Percentiles rank a stretch among this genome's conserved stretches.
phyloP scores from a whole-genome alignment of 35 echinoderm and acorn worm genomes.

The Lytechinus pictus region DNA sequence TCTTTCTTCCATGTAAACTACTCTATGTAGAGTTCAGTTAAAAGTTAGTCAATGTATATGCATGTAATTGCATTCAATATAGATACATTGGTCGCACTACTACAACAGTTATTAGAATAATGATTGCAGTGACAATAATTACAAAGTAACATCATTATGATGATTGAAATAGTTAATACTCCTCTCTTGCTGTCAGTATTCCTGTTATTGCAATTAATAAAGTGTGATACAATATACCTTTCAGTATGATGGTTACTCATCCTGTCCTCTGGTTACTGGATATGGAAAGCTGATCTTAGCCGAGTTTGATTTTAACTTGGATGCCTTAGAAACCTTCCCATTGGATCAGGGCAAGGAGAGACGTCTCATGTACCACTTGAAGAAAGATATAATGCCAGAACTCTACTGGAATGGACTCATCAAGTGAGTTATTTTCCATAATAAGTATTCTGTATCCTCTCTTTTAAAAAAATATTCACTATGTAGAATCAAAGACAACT shows the following conservation, averaged over 20 bases:
- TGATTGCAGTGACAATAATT: too few relatives aligned
- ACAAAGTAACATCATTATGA: too few relatives aligned
- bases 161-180: too few relatives aligned
- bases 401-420: conserved; percentile 86
- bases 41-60: too few relatives aligned
- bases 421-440: conserved; percentile 67
- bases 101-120: too few relatives aligned
- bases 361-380: conserved; percentile 79
- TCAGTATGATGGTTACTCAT: conserved; percentile 98
- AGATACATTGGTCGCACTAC: too few relatives aligned
- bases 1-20: too few relatives aligned
- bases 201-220: neutral
- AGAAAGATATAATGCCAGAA: conserved; percentile 80
- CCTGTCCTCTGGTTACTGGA: conserved; percentile 88
- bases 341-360: conserved; percentile 89
- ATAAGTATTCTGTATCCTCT: neutral
- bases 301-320: conserved; percentile 88
- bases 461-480: too few relatives aligned
- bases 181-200: neutral
- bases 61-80: too few relatives aligned
- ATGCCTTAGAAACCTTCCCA: conserved; percentile 91
- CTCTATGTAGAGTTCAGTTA: too few relatives aligned
- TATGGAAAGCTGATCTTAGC: conserved; percentile 78
- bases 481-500: too few relatives aligned
- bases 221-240: neutral